These are phyloP conservation scores for Datnioides undecimradiatus DNA, from an alignment of 2,113 vertebrate species.

Conservation along the genomic window DNA sequence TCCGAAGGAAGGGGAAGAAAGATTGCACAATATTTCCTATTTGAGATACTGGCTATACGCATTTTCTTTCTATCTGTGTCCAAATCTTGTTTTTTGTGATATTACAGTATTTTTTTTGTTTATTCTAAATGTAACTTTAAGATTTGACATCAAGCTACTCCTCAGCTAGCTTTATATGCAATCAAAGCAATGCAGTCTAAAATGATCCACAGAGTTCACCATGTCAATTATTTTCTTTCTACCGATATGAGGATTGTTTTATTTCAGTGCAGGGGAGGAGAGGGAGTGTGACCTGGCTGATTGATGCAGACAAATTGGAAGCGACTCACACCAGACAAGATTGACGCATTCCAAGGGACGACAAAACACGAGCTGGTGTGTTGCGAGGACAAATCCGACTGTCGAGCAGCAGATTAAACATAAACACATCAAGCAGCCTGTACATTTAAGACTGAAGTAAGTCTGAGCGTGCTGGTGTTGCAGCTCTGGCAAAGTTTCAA, in stretches of 20 bases:
- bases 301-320: conserved; percentile 48
- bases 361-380: conserved; percentile 26
- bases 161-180: conserved; percentile 7
- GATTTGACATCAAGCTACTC: not conserved
- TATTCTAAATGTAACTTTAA: not conserved
- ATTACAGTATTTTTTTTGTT: not conserved
- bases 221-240: not conserved
- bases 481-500: conserved; percentile 43
- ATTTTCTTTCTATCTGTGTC: not conserved
- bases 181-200: conserved; percentile 15
- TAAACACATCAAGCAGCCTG: not conserved
- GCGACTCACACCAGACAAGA: conserved; percentile 29
- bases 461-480: conserved; percentile 24
- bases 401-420: conserved; percentile 32
- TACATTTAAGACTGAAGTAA: conserved; percentile 2
- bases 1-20: not conserved
- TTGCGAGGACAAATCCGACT: conserved; percentile 22
- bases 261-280: conserved; percentile 1
- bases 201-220: not conserved
- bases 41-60: not conserved
- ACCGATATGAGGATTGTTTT: conserved; percentile 11
- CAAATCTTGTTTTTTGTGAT: not conserved
- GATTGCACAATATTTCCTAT: not conserved
- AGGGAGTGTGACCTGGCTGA: conserved; percentile 25
- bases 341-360: conserved; percentile 30